Percentiles rank a stretch among this genome's conserved stretches.
These are phyloP conservation scores for Chromobotia macracanthus DNA, from an alignment of 2,797 vertebrate genomes.

Conservation along the genomic window DNA sequence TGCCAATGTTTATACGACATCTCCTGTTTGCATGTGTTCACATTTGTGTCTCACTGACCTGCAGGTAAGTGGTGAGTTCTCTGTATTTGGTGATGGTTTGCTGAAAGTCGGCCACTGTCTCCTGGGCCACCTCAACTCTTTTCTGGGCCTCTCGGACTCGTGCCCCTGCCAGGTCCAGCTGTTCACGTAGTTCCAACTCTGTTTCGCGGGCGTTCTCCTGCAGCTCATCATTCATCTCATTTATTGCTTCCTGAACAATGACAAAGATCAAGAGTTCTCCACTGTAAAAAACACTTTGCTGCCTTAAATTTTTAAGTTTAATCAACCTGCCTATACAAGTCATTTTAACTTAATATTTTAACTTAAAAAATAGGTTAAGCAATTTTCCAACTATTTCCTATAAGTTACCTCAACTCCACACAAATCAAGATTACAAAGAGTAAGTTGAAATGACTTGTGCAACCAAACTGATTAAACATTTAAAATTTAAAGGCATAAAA, in stretches of 20 bases:
- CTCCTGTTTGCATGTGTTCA: not conserved
- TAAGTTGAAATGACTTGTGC: no score
- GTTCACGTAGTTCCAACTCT: conserved; percentile 93
- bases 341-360: no score
- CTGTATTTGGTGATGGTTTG: conserved; percentile 96
- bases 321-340: no score
- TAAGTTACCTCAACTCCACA: no score
- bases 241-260: conserved; percentile 87
- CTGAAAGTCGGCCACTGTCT: conserved; percentile 94
- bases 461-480: no score
- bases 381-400: no score
- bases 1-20: no score
- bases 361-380: no score
- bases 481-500: no score
- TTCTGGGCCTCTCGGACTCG: conserved; percentile 87
- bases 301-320: no score
- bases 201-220: conserved; percentile 95
- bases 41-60: conserved; percentile 74
- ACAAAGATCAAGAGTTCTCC: not conserved
- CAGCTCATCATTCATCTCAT: conserved; percentile 98
- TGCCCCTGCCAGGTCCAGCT: conserved; percentile 86
- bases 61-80: conserved; percentile 88
- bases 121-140: conserved; percentile 91
- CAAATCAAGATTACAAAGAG: no score
- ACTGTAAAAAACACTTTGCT: no score